A percentile compares a stretch with the other conserved stretches of the same genome.
These are phyloP conservation scores for Lutraria lutraria DNA, from an alignment of 2,888 invertebrate genomes.

Conservation along the genomic window DNA sequence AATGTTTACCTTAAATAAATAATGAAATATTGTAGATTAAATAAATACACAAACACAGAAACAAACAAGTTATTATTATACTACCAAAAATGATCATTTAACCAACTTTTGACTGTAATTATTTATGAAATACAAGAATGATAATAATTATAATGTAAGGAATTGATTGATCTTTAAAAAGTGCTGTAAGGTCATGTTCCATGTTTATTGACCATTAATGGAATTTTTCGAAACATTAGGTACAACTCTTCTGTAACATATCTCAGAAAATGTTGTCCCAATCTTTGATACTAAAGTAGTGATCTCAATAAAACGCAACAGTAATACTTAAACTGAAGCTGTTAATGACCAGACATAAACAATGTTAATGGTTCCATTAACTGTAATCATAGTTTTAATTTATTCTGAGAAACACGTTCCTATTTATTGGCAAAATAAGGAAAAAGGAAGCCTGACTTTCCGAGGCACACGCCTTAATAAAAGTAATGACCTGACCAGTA, in stretches of 20 bases:
- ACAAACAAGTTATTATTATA: too few relatives aligned
- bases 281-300: background rate
- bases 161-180: too few relatives aligned
- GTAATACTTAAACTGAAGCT: background rate
- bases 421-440: background rate
- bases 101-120: too few relatives aligned
- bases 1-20: too few relatives aligned
- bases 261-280: background rate
- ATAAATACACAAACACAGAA: too few relatives aligned
- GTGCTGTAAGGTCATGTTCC: too few relatives aligned
- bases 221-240: background rate
- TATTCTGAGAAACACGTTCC: background rate
- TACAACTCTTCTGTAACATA: background rate
- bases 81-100: too few relatives aligned
- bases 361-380: background rate
- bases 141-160: too few relatives aligned
- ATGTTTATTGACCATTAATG: background rate
- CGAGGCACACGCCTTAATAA: background rate
- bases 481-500: too few relatives aligned
- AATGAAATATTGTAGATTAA: too few relatives aligned
- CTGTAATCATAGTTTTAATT: background rate
- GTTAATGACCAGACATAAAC: background rate
- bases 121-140: too few relatives aligned
- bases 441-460: conserved; percentile 1
- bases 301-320: conserved; percentile 1